Evolutionary conservation across 2,797 vertebrate genomes (phyloP), one percentile per base, ranked within the genome.

Genomic region (Leptatherina wallacei): DNA sequence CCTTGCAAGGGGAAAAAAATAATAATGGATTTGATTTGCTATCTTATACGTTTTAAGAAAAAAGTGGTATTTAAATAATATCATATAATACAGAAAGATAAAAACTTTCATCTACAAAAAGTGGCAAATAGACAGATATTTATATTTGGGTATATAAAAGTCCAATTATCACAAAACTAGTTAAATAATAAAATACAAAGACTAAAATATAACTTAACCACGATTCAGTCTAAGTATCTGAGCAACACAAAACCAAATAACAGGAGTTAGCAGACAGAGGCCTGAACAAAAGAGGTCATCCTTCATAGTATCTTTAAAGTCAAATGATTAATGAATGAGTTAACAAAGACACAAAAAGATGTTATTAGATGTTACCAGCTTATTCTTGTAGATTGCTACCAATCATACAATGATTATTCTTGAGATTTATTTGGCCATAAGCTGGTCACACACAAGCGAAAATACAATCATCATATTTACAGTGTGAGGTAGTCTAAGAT

Each of bases 341-440:
- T 88, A 90, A 94, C 94, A 91, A 93, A 92, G 94, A 93, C 94
- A 95, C 87, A 93, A 93, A 95, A 95, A 94, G 94, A 91, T 90
- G 92, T 90, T 95, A 98, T 98, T 95, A 98, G 42, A 97, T 97
- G 96, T 97, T 97, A 96, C 94, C 97, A 96, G 92, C 94, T 92
- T 85, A 58, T 79, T 92, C 82, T 91, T 62, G 20, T 81, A 83
- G 84, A 92, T 86, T 91, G 87, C 91, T 54, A 78, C 82, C 62
- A 68, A 81, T 78, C 89, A 86, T 85, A 83, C 71, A 70, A 89
- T 79, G 89, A 74, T 91, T 87, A 88, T 80, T 78, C 77, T 58
- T 67, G 83, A 89, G 69, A 78, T 82, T 78, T 85, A 64, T 59
- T 88, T 71, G 78, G 73, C 40, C 42, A 61, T 77, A 78, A 61